These are phyloP conservation scores for Pomacea canaliculata DNA, from an alignment of 2,888 invertebrate genomes.

Conservation along the genomic window DNA sequence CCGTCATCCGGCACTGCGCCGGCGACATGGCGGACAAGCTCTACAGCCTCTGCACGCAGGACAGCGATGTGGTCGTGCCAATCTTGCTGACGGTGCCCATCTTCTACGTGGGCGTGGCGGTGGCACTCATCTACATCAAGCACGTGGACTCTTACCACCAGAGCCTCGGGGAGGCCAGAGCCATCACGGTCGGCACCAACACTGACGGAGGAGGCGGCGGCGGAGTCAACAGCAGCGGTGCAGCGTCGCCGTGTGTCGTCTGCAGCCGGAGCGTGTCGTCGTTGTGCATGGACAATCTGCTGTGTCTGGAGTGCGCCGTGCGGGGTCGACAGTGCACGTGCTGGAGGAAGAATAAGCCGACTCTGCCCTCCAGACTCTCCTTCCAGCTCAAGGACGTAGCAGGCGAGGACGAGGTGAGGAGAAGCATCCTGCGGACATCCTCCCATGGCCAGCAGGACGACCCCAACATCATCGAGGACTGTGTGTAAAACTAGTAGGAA, in stretches of 20 bases:
- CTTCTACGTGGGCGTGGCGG: slow-evolving; percentile 17
- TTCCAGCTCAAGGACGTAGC: slow-evolving; percentile 8
- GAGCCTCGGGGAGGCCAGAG: no score
- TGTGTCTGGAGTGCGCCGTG: slow-evolving; percentile 1
- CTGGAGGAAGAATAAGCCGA: not conserved
- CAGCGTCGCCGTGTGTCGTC: not conserved
- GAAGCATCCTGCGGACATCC: not conserved
- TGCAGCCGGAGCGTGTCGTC: not conserved
- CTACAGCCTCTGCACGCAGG: slow-evolving; percentile 14
- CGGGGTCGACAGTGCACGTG: not conserved
- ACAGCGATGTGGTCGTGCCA: slow-evolving; percentile 9
- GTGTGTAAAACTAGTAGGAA: no score
- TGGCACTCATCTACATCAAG: slow-evolving; percentile 19
- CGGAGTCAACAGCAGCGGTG: not conserved
- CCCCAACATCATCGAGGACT: no score
- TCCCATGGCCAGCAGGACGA: no score
- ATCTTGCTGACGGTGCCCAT: slow-evolving; percentile 10
- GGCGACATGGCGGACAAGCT: not conserved
- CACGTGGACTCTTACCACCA: not conserved
- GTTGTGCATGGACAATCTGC: slow-evolving; percentile 8
- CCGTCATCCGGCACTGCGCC: slow-evolving; percentile 9
- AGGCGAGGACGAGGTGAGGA: not conserved
- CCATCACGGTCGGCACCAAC: slow-evolving; percentile 19
- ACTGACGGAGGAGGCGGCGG: not conserved
- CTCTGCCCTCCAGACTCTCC: slow-evolving; percentile 1